Base-by-base conservation (phyloP, 2,888 invertebrate genomes). In the Drosophila formosana region DNA sequence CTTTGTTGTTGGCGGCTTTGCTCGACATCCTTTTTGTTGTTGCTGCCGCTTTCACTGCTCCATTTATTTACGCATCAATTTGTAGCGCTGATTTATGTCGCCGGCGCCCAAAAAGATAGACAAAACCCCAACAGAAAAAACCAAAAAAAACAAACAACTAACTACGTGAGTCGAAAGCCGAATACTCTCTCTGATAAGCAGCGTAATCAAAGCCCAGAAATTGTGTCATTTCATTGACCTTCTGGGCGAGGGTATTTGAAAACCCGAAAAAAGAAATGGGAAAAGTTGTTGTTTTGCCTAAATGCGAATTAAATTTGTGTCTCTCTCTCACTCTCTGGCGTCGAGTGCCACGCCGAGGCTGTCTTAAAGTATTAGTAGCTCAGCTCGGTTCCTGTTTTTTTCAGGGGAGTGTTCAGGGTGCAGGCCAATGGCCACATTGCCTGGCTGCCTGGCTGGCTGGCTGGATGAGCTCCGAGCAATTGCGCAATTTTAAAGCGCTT, bases 21-120 rank as follows among this genome's bases (percentile, higher is more conserved):
- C 23, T 25, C 41, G 56, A 67, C 71, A 71, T 81, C 81, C 84
- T 71, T 84, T 80, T 55, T 71, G 71, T 58, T 77, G 62, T 45
- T 39, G 61, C 52, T 39, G 61, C 52, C 11, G 45, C 34, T 28
- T 56, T 55, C 55, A 45, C 43, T 64, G 70, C 30, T 53, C 47
- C 66, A 73, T 88, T 85, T 88, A 84, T 82, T 88, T 84, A 88
- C 75, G 86, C 83, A 82, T 82, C 83, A 88, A 88, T 82, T 84
- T 85, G 76, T 75, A 69, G 86, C 82, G 49, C 82, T 84, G 83
- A 84, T 84, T 84, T 84, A 88, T 84, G 88, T 82, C 86, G 65
- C 82, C 85, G 43, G 47, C 46, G 30, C 43, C 34, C 66, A 34
- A 52, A 62, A 46, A 47, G 8, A 30, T 57, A 51, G 58, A 69